phyloP scores from a whole-genome alignment of 2,888 invertebrate genomes.

The Monoplex corrugatus region DNA sequence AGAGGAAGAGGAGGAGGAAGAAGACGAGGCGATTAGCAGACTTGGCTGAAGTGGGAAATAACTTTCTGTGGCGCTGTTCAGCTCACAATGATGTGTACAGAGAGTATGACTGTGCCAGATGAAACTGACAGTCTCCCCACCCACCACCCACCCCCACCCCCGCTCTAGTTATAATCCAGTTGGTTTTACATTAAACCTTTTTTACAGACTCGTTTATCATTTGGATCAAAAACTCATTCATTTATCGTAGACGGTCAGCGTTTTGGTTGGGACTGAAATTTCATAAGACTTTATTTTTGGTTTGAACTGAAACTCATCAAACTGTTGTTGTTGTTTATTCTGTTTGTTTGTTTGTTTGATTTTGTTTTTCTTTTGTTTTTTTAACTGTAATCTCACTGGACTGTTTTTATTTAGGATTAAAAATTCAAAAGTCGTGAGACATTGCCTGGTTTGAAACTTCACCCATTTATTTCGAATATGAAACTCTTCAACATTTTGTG shows the following conservation, averaged over 20 bases:
- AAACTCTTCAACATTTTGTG: too few species aligned
- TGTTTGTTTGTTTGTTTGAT: background rate
- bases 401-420: background rate
- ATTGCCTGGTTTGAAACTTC: too few species aligned
- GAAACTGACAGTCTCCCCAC: background rate
- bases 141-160: too few species aligned
- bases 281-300: too few species aligned
- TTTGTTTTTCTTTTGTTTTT: background rate
- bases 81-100: background rate
- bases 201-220: background rate
- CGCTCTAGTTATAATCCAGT: background rate
- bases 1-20: constrained; percentile 56
- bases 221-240: too few species aligned
- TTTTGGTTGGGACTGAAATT: too few species aligned
- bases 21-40: background rate
- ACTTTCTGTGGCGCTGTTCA: background rate
- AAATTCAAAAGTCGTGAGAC: too few species aligned
- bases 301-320: too few species aligned
- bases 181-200: background rate
- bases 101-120: background rate
- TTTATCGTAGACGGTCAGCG: too few species aligned
- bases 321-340: background rate
- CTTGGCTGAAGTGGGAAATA: background rate
- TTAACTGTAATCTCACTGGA: background rate
- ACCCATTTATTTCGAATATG: too few species aligned